Evolutionary conservation across 1,140 invertebrate species (phyloP).

Genomic region (Hycleus cichorii): DNA sequence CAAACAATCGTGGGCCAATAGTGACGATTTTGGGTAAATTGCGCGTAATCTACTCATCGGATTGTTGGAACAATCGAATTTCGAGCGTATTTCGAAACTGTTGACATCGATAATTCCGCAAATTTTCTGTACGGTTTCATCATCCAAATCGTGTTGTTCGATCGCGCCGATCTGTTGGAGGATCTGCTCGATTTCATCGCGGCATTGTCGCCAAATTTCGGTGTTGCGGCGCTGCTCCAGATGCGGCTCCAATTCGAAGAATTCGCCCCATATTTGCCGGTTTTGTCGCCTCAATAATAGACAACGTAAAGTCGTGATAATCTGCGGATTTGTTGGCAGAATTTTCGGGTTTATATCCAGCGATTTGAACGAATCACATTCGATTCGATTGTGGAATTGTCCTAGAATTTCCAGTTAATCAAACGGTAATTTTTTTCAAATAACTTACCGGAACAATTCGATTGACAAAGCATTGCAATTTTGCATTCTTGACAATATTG

Average conservation of each 20-base stretch:
- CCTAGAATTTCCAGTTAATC: background rate
- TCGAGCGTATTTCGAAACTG: slow-evolving; percentile 61
- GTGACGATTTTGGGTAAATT: slow-evolving; percentile 59
- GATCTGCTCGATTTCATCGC: background rate
- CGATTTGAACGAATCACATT: slow-evolving; percentile 1
- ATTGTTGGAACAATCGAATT: background rate
- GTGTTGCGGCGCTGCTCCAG: background rate
- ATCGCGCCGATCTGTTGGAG: slow-evolving; percentile 29
- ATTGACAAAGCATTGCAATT: no score
- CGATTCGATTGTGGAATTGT: background rate
- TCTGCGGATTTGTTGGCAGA: slow-evolving; percentile 2
- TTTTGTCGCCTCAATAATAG: background rate
- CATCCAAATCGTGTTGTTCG: slow-evolving; percentile 42
- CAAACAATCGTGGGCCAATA: slow-evolving; percentile 70
- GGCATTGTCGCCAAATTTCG: slow-evolving; percentile 2
- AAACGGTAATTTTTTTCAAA: no score
- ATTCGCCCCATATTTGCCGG: background rate
- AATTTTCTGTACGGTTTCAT: slow-evolving; percentile 56
- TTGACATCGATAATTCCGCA: slow-evolving; percentile 78
- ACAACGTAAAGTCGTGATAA: slow-evolving; percentile 1
- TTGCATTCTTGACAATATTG: background rate
- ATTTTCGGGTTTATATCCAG: background rate
- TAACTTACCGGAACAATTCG: no score
- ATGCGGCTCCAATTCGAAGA: slow-evolving; percentile 2
- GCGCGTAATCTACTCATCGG: slow-evolving; percentile 50